Evolutionary conservation across 2,113 vertebrate genomes (phyloP).

Genomic region (Rhinolophus sinicus): DNA sequence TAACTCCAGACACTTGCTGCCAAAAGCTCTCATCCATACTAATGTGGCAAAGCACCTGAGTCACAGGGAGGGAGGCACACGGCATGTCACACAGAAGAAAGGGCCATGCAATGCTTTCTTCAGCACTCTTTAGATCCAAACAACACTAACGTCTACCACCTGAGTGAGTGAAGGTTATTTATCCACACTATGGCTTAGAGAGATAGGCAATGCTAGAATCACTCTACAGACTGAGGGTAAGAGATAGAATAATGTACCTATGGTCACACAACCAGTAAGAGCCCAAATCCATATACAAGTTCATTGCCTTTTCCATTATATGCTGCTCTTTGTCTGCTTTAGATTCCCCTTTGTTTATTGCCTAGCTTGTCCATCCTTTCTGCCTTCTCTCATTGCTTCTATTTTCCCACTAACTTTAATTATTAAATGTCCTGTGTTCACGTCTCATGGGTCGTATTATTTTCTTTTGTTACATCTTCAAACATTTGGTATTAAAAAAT

Average conservation of each 20-base stretch:
- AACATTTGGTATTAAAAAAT: not conserved
- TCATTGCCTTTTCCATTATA: not conserved
- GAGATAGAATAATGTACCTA: not conserved
- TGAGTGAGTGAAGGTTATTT: not conserved
- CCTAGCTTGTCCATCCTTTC: not conserved
- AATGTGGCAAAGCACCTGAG: not conserved
- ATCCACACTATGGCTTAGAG: not conserved
- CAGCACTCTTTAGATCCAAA: not conserved
- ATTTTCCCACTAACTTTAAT: not conserved
- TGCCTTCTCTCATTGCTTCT: not conserved
- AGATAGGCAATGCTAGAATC: not conserved
- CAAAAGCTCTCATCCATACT: not conserved
- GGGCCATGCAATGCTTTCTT: not conserved
- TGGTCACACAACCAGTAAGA: not conserved
- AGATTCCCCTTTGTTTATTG: not conserved
- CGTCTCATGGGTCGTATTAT: not conserved
- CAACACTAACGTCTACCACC: not conserved
- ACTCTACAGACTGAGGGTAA: not conserved
- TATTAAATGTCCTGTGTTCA: not conserved
- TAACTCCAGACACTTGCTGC: not conserved
- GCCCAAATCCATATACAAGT: not conserved
- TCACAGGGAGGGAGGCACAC: rapidly evolving
- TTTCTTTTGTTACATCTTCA: not conserved
- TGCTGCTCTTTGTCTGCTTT: not conserved
- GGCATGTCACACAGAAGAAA: not conserved